Base-by-base conservation (phyloP, 2,113 vertebrate genomes). In the Oreochromis niloticus region DNA sequence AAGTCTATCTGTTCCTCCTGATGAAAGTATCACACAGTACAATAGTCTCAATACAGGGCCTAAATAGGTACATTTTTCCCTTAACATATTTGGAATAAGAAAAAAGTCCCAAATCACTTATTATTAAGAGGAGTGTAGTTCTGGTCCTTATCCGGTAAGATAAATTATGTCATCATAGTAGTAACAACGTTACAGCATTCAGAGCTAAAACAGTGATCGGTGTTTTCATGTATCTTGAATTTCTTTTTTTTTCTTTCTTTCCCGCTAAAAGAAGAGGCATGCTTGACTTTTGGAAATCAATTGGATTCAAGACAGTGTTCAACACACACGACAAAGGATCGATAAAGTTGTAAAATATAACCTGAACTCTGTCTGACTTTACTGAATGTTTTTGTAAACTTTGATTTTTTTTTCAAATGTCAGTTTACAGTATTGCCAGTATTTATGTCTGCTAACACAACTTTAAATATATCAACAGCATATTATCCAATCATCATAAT, bases 1-100 rank as follows among this genome's bases (percentile, higher is more conserved):
- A 97, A 96, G 87, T 96, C 96, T 80, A 95, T 34, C 3, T 32
- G 19, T 43, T 91, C 91, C 12, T 91, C 93, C 95, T 96, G 75
- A 50, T 55, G 39, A 89, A 34, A 78, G 55, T 54, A 90, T 34
- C 34, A 87, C 13, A 92, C 24, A 50, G 84, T 59, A 55, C 6
- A 82, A 48, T n/a, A 88, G 19, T 14, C 14, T 83, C 4, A 89
- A 4, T 24, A 46, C 36, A 78, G 39, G 54, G 54, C 3, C 24
- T 14, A 2, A 7, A 41, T 84, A 16, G 4, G 17, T 11, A 14
- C 22, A 56, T 14, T 39, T 3, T 6, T 36, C 7, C 30, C 27
- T 24, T 54, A 52, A 59, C 66, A 19, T 8, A 24, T 68, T 9
- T 82, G 16, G 34, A 9, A 13, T 57, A 30, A 32, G n/a, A 73